phyloP scores from a whole-genome alignment of 2,797 vertebrate genomes.

The Adrianichthys oophorus region DNA sequence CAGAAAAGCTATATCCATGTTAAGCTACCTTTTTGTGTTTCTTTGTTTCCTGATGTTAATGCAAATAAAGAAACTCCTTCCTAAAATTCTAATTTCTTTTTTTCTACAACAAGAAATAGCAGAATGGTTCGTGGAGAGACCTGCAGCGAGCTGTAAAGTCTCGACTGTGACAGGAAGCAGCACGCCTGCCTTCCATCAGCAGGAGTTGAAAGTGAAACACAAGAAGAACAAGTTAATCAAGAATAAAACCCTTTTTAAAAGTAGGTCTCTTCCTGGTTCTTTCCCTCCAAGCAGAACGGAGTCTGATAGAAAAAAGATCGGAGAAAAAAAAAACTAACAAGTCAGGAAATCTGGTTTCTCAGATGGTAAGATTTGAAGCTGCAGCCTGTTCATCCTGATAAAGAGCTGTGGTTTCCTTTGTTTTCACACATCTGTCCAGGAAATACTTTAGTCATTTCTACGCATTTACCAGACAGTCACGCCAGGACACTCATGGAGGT shows the following conservation, averaged over 20 bases:
- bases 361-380: slow-evolving; percentile 5
- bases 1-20: neutral
- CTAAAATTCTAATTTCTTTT: slow-evolving; percentile 23
- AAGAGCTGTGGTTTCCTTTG: slow-evolving; percentile 35
- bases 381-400: slow-evolving; percentile 36
- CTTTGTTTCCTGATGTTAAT: too few relatives aligned
- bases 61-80: neutral
- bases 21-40: neutral
- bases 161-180: neutral
- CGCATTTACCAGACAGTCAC: slow-evolving; percentile 15
- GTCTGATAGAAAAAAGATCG: neutral
- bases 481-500: slow-evolving; percentile 9
- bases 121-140: too few relatives aligned
- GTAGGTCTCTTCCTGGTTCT: slow-evolving; percentile 34
- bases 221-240: slow-evolving; percentile 29
- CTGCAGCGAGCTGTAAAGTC: too few relatives aligned
- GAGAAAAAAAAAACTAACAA: slow-evolving; percentile 6
- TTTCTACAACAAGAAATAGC: slow-evolving; percentile 29
- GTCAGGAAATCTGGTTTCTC: slow-evolving; percentile 19
- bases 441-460: slow-evolving; percentile 25
- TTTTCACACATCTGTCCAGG: slow-evolving; percentile 46
- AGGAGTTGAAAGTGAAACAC: slow-evolving; percentile 4
- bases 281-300: neutral
- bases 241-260: slow-evolving; percentile 18
- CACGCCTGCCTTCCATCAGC: slow-evolving; percentile 32